Base-by-base conservation (phyloP, 2,113 vertebrate genomes). In the Tor tambroides region DNA sequence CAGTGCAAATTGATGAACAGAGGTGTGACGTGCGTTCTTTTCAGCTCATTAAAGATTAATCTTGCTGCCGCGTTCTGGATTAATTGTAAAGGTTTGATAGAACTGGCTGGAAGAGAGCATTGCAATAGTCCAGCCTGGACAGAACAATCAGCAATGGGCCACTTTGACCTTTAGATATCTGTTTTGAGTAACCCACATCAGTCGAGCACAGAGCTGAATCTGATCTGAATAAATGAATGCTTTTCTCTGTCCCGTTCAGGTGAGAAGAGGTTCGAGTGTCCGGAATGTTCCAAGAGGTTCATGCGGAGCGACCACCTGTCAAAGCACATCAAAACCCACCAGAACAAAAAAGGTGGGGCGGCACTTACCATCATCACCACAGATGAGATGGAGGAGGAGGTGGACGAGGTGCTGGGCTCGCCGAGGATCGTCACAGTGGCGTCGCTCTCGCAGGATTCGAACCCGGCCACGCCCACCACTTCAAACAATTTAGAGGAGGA, bases 291-390 rank as follows among this genome's bases (percentile, higher is more conserved):
- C 86, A 99, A 99, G 92, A 96, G 98, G 87, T 99, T 99, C 93
- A 99, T 99, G 98, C 95, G 98, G 87, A 99, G 98, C 85, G 98
- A 99, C 94, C 98, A 99, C 94, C 97, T 99, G 84, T 99, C 98
- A 0, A 99, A 99, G 95, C 98, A 99, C 91, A 97, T 99, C 93
- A 99, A 99, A 95, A 99, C 98, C 5, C 98, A 99, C 92, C 98
- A 99, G 95, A 99, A 99, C 95, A 99, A 99, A 95, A 99, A 99
- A 89, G 96, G 96, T 65, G 97, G 97, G 19, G 95, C 97, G 1
- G 96, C 98, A 15, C 96, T 99, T 93, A 96, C 97, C 91, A 99
- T 99, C 94, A 97, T 99, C 94, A 99, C 97, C 93, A 98, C 98
- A 21, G 98, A 99, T 92, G 97, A 97, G 80, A 96, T 95, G 96